Evolutionary conservation across 2,113 vertebrate species (phyloP).

Genomic region (Eubucco bourcierii): DNA sequence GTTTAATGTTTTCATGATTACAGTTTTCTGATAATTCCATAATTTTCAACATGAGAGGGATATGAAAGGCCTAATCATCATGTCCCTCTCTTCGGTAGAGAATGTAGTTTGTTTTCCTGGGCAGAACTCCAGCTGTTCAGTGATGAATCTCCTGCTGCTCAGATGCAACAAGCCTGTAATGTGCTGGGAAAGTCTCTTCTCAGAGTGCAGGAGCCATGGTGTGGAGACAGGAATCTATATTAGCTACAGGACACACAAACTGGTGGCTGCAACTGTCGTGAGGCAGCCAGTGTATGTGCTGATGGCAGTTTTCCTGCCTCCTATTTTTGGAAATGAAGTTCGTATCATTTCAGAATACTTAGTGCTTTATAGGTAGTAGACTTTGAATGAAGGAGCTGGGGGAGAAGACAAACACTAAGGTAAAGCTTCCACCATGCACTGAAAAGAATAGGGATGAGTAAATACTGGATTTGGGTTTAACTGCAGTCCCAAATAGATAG

Average conservation of each 20-base stretch:
- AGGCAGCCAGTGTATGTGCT: not conserved
- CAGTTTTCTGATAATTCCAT: constrained; percentile 70
- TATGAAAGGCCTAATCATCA: constrained; percentile 66
- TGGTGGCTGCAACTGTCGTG: not conserved
- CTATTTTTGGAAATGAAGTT: constrained; percentile 30
- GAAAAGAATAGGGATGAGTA: not conserved
- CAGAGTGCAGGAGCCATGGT: not conserved
- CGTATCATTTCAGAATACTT: not conserved
- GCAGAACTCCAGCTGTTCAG: constrained; percentile 62
- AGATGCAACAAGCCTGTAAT: not conserved
- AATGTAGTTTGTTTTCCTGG: constrained; percentile 64
- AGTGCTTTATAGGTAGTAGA: not conserved
- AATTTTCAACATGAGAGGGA: constrained; percentile 55
- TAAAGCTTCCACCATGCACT: not conserved
- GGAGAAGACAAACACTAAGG: not conserved
- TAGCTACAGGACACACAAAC: not conserved
- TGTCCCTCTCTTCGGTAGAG: constrained; percentile 28
- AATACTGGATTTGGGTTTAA: not conserved
- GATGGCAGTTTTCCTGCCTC: constrained; percentile 13
- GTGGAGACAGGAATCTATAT: not conserved
- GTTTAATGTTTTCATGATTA: constrained; percentile 65
- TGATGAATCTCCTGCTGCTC: constrained; percentile 55
- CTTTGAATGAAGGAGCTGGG: not conserved
- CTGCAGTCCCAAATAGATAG: not conserved
- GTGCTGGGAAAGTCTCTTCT: not conserved